Base-by-base conservation (phyloP, 2,888 invertebrate species). In the Agrilus biguttatus region DNA sequence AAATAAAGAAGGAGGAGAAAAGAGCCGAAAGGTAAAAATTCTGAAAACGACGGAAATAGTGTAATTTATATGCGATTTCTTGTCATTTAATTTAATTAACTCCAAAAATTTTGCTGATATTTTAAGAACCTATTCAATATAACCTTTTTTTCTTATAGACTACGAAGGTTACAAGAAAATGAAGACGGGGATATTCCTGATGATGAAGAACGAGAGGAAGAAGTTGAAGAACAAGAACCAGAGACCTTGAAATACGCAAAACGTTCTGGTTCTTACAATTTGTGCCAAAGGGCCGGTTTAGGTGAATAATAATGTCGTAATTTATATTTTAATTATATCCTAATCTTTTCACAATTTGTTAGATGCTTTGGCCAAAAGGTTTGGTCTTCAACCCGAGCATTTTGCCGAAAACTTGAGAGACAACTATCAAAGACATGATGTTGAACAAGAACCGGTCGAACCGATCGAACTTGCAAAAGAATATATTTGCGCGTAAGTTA, bases 401-500 rank as follows among this genome's bases (percentile, higher is more conserved):
- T 95, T 92, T 63, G 93, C 92, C 0, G 95, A 96, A 68, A 97
- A 98, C 69, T 72, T 97, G 7, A 77, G 92, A 1, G 95, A 96
- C 59, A 91, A 92, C 63, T 96, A 96, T 64, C 90, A 91, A 62
- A 73, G 91, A 12, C 88, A 93, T 62, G 96, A 96, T 59, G 90
- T 96, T 2, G 93, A 93, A 40, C 95, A 96, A 61, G 88, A 87
- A 53, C 78, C 83, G 0, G 74, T 80, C n/a, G 83, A 89, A 51
- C 92, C 93, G 0, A 57, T 74, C 0, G 86, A 88, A 50, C 71
- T 88, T 14, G 93, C 93, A 1, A 79, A 78, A 42, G 85, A 90
- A 53, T 90, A 76, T 58, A 69, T 81, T 19, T 74, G 75, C 55
- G 61, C 66, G 65, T 61, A 59, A 58, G 59, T 17, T 17, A 35